phyloP scores from a whole-genome alignment of 2,888 invertebrate genomes.

The Globia sparganii region DNA sequence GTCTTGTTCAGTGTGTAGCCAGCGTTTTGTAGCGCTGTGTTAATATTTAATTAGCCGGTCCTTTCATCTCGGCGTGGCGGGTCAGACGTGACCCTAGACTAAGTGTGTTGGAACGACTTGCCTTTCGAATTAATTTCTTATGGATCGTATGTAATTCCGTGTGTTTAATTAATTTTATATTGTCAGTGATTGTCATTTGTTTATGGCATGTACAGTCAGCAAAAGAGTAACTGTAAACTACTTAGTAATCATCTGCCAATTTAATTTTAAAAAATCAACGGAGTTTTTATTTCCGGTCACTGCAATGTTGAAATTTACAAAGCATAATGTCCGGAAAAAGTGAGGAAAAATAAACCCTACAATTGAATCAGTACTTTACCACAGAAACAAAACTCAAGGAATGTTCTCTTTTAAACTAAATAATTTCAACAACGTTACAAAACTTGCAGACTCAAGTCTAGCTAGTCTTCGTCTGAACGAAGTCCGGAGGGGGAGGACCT shows the following conservation, averaged over 20 bases:
- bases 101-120: not conserved
- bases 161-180: slow-evolving; percentile 1
- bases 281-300: not conserved
- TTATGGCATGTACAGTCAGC: too few relatives aligned
- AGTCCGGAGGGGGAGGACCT: not conserved
- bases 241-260: not conserved
- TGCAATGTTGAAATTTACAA: not conserved
- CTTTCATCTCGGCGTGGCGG: slow-evolving; percentile 38
- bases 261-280: not conserved
- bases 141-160: not conserved
- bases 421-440: slow-evolving; percentile 17
- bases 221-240: too few relatives aligned
- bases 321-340: not conserved
- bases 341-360: not conserved
- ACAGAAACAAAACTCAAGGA: not conserved
- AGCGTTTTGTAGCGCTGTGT: slow-evolving; percentile 19
- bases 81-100: slow-evolving; percentile 4
- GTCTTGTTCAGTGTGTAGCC: slow-evolving; percentile 4
- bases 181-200: not conserved
- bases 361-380: not conserved
- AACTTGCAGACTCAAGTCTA: slow-evolving; percentile 19
- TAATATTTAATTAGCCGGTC: slow-evolving; percentile 51
- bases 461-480: slow-evolving; percentile 1
- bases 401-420: not conserved
- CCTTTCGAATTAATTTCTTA: slow-evolving; percentile 15